Evolutionary conservation across 2,113 vertebrate species (phyloP).

Genomic region (Caretta caretta): DNA sequence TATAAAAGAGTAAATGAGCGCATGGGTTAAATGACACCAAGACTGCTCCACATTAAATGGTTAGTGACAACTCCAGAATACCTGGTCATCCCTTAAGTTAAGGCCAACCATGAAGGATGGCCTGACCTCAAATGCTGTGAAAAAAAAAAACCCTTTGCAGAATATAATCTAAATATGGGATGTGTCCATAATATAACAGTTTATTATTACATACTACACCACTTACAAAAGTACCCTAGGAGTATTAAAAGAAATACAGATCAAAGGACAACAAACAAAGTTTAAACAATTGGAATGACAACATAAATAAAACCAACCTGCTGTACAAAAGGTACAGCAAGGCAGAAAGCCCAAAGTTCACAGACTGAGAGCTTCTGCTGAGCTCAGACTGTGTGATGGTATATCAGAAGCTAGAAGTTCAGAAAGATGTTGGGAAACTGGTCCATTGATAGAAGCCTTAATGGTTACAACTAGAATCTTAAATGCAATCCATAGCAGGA

Average conservation of each 20-base stretch:
- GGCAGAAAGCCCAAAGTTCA: not conserved
- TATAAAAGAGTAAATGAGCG: not conserved
- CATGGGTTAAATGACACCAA: not conserved
- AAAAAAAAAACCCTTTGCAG: not conserved
- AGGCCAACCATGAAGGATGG: not conserved
- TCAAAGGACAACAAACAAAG: not conserved
- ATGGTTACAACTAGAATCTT: rapidly evolving
- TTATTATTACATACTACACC: not conserved
- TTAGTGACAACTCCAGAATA: not conserved
- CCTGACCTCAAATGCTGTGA: not conserved
- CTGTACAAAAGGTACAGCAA: not conserved
- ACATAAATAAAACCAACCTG: no score
- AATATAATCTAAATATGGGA: not conserved
- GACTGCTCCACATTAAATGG: not conserved
- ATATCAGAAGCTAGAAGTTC: not conserved
- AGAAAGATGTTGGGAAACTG: not conserved
- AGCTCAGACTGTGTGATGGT: not conserved
- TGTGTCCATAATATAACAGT: not conserved
- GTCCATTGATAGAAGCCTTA: no score
- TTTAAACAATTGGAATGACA: not conserved
- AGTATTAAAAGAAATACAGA: not conserved
- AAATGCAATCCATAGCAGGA: not conserved
- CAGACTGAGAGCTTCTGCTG: not conserved
- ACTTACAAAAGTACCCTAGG: not conserved
- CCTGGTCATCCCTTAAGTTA: not conserved